phyloP scores from a whole-genome alignment of 1,140 invertebrate species.

The Physella acuta region DNA sequence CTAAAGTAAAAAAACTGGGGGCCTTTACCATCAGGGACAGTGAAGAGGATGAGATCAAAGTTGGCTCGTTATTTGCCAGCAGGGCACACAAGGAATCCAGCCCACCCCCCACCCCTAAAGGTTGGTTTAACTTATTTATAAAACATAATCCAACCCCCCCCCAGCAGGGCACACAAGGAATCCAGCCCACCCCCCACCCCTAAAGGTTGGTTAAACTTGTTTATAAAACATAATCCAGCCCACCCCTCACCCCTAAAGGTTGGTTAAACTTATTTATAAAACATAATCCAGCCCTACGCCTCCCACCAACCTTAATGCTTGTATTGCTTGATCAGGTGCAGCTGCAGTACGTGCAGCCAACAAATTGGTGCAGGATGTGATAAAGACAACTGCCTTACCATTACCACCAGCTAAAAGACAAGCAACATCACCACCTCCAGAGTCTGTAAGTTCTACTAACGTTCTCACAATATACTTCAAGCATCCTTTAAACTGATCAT shows the following conservation, averaged over 20 bases:
- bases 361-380: slow-evolving; percentile 36
- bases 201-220: slow-evolving; percentile 34
- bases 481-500: no score
- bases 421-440: neutral
- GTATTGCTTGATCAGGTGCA: slow-evolving; percentile 40
- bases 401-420: neutral
- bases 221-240: no score
- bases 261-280: neutral
- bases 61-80: slow-evolving; percentile 64
- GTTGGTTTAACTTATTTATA: slow-evolving; percentile 30
- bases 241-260: slow-evolving; percentile 34
- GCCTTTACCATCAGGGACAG: slow-evolving; percentile 65
- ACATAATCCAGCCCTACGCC: slow-evolving; percentile 14
- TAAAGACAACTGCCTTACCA: slow-evolving; percentile 12
- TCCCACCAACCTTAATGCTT: slow-evolving; percentile 21
- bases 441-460: neutral
- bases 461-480: no score
- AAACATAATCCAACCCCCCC: no score
- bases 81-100: slow-evolving; percentile 32
- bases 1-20: slow-evolving; percentile 60
- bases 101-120: slow-evolving; percentile 29
- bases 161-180: slow-evolving; percentile 40
- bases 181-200: slow-evolving; percentile 18
- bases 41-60: slow-evolving; percentile 53
- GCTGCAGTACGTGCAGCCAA: slow-evolving; percentile 45